Percentiles rank a stretch among this genome's conserved stretches.
Conservation (phyloP, 2,888 invertebrate species). For the Slavum lentiscoides region DNA sequence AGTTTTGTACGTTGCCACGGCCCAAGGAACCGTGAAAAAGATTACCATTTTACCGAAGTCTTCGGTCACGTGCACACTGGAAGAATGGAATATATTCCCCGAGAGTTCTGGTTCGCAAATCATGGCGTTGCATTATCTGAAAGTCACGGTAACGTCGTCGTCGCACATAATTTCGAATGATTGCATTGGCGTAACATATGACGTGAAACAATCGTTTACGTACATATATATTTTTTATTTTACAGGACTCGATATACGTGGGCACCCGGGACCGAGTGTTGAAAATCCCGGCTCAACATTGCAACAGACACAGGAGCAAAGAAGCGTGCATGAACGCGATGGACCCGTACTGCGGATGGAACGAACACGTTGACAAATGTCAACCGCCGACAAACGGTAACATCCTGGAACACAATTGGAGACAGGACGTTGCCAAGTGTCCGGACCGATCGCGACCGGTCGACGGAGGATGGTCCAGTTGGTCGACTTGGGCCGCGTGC, state of each 20-base stretch:
- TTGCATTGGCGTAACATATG: no score
- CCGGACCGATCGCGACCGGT: conserved; percentile 68
- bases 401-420: conserved; percentile 71
- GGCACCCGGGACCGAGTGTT: conserved; percentile 71
- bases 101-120: conserved; percentile 63
- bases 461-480: conserved; percentile 84
- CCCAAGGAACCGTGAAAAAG: conserved; percentile 76
- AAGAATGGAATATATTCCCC: conserved; percentile 76
- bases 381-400: conserved; percentile 71
- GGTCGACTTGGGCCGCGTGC: conserved; percentile 83
- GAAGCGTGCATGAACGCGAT: conserved; percentile 78
- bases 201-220: no score
- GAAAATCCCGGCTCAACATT: conserved; percentile 78
- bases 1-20: conserved; percentile 80
- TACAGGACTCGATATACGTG: conserved; percentile 74
- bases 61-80: conserved; percentile 79
- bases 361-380: conserved; percentile 75
- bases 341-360: conserved; percentile 96
- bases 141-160: conserved; percentile 67
- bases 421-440: conserved; percentile 73
- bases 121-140: conserved; percentile 75
- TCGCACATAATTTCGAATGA: neutral
- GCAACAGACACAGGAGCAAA: conserved; percentile 72
- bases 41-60: conserved; percentile 73
- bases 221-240: neutral